Base-by-base conservation (phyloP, 1,140 invertebrate genomes). In the Lerema accius region DNA sequence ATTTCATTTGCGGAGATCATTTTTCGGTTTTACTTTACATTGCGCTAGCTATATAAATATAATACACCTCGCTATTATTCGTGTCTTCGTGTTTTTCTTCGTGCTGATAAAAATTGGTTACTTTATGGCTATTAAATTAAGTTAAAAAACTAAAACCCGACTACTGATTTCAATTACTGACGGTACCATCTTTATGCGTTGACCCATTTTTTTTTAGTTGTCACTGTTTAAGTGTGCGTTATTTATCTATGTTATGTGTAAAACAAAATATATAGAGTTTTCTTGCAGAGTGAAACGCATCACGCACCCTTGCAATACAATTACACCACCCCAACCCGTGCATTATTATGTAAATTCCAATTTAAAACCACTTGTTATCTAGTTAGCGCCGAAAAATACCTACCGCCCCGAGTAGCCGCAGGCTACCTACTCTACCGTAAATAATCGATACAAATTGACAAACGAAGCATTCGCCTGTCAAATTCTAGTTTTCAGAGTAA, bases 281-380 rank as follows among this genome's bases (percentile, higher is more conserved):
- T 42, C 53, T 28, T 42, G 23, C 53, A 14, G 39, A 16, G 23
- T 28, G 16, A 19, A 56, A 32, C 14, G 40, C 53, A 40, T 43
- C 53, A 46, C 40, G 40, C 65, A 62, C 73, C 67, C 64, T 65
- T 63, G 53, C 53, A 46, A 58, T 15, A 45, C 39, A 26, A 66
- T 66, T 61, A 61, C 56, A 61, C 48, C 26, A 66, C 64, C 64
- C 64, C 55, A 40, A 37, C 60, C 62, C 78, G 46, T 76, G 66
- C 77, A 88, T 88, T 89, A 89, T 87, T 82, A 90, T 90, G 86
- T 83, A 90, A 83, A 90, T 90, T 81, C 79, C 80, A 87, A 90
- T 90, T 90, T 87, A 76, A 86, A 89, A 84, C 84, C 87, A 88
- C 86, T 90, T 86, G 87, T 90, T 90, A 90, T 88, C 83, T 90